Percentiles rank a stretch among this genome's conserved stretches.
These are phyloP conservation scores for Tokudaia tokunoshimensis DNA, from an alignment of 2,797 vertebrate species.

Conservation along the genomic window DNA sequence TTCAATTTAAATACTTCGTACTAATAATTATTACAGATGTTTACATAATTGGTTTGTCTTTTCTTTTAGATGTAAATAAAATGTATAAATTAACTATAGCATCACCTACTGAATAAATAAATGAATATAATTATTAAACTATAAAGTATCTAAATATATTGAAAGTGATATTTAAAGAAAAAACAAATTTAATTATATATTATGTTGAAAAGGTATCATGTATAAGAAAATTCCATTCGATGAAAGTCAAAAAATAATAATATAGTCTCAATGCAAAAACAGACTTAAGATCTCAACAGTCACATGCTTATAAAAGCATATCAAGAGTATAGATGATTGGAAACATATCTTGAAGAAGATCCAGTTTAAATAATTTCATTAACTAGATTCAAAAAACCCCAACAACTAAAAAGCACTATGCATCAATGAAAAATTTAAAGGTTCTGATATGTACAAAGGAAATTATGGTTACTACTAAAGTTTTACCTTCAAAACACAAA, in stretches of 20 bases:
- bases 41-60: not conserved
- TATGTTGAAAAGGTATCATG: not conserved
- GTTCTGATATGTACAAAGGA: not conserved
- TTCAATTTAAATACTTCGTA: not conserved
- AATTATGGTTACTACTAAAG: not conserved
- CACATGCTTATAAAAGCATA: not conserved
- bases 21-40: not conserved
- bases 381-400: not conserved
- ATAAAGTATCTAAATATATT: not conserved
- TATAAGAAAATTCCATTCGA: not conserved
- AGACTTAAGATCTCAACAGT: not conserved
- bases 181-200: not conserved
- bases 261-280: not conserved
- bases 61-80: not conserved
- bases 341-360: not conserved
- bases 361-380: not conserved
- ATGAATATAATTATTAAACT: not conserved
- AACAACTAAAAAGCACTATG: not conserved
- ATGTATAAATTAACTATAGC: not conserved
- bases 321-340: not conserved
- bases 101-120: not conserved
- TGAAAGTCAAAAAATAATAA: conserved; percentile 6
- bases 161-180: not conserved
- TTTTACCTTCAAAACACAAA: not conserved
- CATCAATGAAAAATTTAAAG: not conserved